Base-by-base conservation (phyloP, 2,797 vertebrate species). In the Aulostomus chinensis region DNA sequence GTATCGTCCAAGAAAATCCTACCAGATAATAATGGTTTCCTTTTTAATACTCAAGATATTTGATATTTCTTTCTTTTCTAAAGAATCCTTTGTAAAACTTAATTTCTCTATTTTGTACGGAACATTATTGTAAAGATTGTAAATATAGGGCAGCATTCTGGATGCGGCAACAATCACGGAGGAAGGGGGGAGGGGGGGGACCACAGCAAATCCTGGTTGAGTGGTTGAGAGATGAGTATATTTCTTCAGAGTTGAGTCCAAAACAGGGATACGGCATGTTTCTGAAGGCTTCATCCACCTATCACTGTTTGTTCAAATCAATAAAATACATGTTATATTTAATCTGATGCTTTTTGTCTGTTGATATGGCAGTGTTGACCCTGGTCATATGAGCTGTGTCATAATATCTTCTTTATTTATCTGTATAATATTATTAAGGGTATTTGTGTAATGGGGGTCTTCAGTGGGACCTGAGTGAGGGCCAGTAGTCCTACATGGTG, bases 241-340 rank as follows among this genome's bases (percentile, higher is more conserved):
- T 79, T 68, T 73, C 73, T 80, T 68, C 56, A 81, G 61, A 78
- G 68, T 46, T 73, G 52, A 58, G 57, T 75, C 70, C 53, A 50
- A 5, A 58, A 61, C 39, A 67, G 53, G 65, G 75, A 82, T 68
- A 68, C 73, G 78, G 78, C 81, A 70, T 81, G 87, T 76, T 84
- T 81, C 71, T 75, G 80, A 77, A 64, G 72, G 79, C 84, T 84
- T 78, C 89, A 90, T 85, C 84, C 78, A 85, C 88, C 81, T 79
- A 70, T 86, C 83, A 78, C 85, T 90, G 86, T 88, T 82, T 84
- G 83, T 90, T 89, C 84, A 76, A 88, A 87, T 88, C 88, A 93
- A 92, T 93, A 93, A 93, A 93, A 83, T 84, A 80, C 89, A 91
- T 91, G 86, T 84, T 84, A 85, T 85, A 87, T 82, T 83, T 78